phyloP scores from a whole-genome alignment of 23 tunicate species.

The Botrylloides violaceus region DNA sequence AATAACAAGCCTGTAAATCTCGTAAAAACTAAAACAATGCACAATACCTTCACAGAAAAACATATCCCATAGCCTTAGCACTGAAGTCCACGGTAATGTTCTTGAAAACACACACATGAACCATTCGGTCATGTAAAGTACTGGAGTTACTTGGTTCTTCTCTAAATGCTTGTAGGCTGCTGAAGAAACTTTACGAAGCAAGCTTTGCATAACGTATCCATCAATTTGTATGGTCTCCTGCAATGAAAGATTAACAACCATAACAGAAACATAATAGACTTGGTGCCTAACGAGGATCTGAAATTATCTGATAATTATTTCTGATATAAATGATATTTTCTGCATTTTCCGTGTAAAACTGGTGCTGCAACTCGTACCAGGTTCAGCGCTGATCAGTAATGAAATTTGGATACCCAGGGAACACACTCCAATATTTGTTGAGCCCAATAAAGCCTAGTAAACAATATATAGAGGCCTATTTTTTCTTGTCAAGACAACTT shows the following conservation, averaged over 20 bases:
- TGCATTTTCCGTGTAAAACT: too few species aligned
- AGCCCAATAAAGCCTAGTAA: too few species aligned
- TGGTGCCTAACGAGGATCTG: too few species aligned
- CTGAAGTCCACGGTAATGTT: constrained; percentile 90
- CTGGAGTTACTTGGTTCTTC: constrained; percentile 58
- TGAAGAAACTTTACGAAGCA: constrained; percentile 56
- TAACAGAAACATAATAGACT: too few species aligned
- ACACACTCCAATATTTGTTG: too few species aligned
- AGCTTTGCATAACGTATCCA: constrained; percentile 79
- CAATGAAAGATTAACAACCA: too few species aligned
- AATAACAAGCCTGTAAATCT: background rate
- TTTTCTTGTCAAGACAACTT: constrained; percentile 6
- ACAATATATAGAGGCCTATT: background rate
- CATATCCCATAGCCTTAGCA: constrained; percentile 93
- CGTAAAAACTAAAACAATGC: too few species aligned
- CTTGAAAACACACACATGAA: constrained; percentile 96
- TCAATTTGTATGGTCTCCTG: constrained; percentile 95
- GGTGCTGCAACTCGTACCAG: too few species aligned
- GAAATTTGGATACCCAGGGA: too few species aligned
- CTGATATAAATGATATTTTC: too few species aligned
- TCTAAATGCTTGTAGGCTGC: constrained; percentile 57
- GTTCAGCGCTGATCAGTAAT: too few species aligned
- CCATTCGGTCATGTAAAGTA: constrained; percentile 97
- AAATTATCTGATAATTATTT: too few species aligned
- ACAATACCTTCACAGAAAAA: constrained; percentile 96